Evolutionary conservation across 2,113 vertebrate species (phyloP).

Genomic region (Cathartes aura): DNA sequence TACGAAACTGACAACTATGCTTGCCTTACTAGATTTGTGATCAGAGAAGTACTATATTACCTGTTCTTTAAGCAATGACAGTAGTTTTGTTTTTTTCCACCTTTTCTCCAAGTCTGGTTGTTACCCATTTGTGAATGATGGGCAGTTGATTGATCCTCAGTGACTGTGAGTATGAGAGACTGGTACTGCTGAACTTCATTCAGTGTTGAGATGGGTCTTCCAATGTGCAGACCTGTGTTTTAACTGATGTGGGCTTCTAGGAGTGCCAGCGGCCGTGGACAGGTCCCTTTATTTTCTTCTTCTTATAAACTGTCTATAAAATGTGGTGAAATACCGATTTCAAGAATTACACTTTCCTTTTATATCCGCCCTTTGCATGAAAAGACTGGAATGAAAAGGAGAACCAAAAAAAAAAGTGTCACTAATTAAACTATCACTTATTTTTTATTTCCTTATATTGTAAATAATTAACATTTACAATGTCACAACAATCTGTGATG

Average conservation of each 20-base stretch:
- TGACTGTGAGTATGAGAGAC: neutral
- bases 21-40: neutral
- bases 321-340: neutral
- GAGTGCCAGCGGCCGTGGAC: neutral
- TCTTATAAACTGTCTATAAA: neutral
- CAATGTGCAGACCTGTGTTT: neutral
- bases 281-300: neutral
- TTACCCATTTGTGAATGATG: neutral
- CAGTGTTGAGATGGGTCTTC: neutral
- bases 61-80: neutral
- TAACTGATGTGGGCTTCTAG: neutral
- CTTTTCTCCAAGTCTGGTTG: neutral
- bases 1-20: rapidly evolving
- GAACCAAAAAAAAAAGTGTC: neutral
- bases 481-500: neutral
- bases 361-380: neutral
- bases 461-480: neutral
- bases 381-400: neutral
- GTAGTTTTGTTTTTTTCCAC: neutral
- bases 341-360: neutral
- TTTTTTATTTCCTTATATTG: neutral
- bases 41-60: neutral
- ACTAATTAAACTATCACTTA: neutral
- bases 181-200: neutral
- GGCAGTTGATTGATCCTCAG: neutral